phyloP scores from a whole-genome alignment of 2,888 invertebrate species.

The Sesia apiformis region DNA sequence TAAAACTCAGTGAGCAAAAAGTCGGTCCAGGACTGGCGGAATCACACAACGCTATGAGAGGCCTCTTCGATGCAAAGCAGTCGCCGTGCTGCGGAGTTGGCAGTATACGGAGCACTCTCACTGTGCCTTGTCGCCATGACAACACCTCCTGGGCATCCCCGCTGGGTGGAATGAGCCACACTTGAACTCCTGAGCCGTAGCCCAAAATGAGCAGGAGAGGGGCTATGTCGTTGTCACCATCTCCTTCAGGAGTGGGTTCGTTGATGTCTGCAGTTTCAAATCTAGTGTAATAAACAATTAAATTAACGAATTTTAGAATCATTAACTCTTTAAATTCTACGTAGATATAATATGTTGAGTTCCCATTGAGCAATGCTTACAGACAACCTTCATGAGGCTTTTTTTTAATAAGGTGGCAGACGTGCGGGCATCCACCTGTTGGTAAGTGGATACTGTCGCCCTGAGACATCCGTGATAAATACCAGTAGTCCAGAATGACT shows the following conservation, averaged over 20 bases:
- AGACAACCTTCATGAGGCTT: no score
- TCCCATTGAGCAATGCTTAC: no score
- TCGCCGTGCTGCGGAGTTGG: constrained; percentile 87
- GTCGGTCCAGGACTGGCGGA: constrained; percentile 84
- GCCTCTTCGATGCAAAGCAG: constrained; percentile 85
- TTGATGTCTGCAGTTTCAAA: constrained; percentile 92
- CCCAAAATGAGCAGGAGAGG: constrained; percentile 90
- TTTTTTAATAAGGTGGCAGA: no score
- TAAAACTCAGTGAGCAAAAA: constrained; percentile 87
- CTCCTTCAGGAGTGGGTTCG: constrained; percentile 81
- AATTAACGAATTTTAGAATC: no score
- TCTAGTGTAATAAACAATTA: constrained; percentile 29
- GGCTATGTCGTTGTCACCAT: constrained; percentile 80
- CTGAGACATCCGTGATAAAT: no score
- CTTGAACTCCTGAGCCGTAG: constrained; percentile 74
- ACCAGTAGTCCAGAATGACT: no score
- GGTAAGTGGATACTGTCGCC: no score
- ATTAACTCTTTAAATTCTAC: no score
- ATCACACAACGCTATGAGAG: constrained; percentile 93
- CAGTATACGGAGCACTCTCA: constrained; percentile 87
- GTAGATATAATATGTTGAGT: no score
- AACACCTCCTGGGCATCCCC: constrained; percentile 97
- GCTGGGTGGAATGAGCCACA: constrained; percentile 89
- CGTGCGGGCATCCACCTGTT: no score
- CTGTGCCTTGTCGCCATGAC: constrained; percentile 94